Evolutionary conservation across 1,140 invertebrate species (phyloP).

Genomic region (Philopotamus ludificatus): DNA sequence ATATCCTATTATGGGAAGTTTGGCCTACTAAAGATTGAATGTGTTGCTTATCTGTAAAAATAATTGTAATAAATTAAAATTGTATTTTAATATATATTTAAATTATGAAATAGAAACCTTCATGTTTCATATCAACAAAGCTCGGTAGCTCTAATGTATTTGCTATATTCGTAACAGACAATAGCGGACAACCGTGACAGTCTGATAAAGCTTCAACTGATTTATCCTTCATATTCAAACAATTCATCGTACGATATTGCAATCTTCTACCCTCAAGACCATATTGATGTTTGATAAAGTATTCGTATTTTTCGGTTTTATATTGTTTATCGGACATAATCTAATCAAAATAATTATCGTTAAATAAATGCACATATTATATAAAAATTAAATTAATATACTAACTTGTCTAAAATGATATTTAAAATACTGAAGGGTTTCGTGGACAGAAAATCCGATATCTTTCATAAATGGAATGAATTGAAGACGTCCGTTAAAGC

Average conservation of each 20-base stretch:
- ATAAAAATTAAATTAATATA: background rate
- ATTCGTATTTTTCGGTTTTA: conserved; percentile 13
- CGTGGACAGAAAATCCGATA: conserved; percentile 25
- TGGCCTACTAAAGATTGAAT: conserved; percentile 1
- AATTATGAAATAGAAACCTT: conserved; percentile 13
- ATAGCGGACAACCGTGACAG: conserved; percentile 24
- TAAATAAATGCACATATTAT: background rate
- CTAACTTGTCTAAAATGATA: conserved; percentile 24
- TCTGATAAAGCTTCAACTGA: background rate
- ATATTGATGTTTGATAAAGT: conserved; percentile 21
- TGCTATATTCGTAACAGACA: background rate
- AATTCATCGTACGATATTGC: background rate
- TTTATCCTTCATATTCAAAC: background rate
- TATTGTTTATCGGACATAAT: conserved; percentile 16
- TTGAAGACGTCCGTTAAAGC: conserved; percentile 19
- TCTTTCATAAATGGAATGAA: conserved; percentile 31
- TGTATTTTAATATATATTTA: background rate
- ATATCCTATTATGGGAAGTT: background rate
- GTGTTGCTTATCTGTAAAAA: conserved; percentile 5
- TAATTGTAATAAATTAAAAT: too few species aligned
- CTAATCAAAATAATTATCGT: background rate
- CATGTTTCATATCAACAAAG: conserved; percentile 3
- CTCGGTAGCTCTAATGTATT: background rate
- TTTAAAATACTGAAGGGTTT: conserved; percentile 26
- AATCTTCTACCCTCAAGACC: conserved; percentile 7